These are phyloP conservation scores for Gorsachius magnificus DNA, from an alignment of 2,797 vertebrate species.

Conservation along the genomic window DNA sequence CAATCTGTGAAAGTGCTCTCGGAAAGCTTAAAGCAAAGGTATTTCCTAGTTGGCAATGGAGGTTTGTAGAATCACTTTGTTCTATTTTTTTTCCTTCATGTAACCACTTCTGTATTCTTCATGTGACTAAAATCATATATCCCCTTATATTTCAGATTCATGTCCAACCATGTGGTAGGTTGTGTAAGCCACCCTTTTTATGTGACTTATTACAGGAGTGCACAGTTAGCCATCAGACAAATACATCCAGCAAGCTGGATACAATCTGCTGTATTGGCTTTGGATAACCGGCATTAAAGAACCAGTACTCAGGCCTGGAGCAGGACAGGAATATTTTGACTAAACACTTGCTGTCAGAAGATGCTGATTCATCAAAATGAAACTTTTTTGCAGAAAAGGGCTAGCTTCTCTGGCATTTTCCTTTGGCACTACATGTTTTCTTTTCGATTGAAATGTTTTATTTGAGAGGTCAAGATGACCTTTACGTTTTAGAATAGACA, in stretches of 20 bases:
- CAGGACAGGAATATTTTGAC: background rate
- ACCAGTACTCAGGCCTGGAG: background rate
- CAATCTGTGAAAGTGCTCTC: background rate
- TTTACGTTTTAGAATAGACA: background rate
- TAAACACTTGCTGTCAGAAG: background rate
- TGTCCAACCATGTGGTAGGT: background rate
- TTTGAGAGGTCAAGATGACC: background rate
- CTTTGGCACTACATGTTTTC: background rate
- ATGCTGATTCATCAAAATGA: background rate
- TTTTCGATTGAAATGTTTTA: conserved; percentile 17
- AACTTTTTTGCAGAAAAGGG: background rate
- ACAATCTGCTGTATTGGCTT: background rate
- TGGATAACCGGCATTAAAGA: background rate
- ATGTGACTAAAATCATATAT: background rate
- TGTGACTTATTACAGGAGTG: background rate
- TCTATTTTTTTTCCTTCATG: background rate
- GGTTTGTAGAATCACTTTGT: background rate
- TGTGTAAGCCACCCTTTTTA: background rate
- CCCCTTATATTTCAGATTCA: background rate
- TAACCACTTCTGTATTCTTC: background rate
- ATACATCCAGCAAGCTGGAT: background rate
- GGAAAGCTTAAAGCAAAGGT: background rate
- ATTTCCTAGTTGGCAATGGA: background rate
- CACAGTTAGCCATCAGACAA: background rate
- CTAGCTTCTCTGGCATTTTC: background rate